phyloP scores from a whole-genome alignment of 2,888 invertebrate species.

The Ichneumon xanthorius region DNA sequence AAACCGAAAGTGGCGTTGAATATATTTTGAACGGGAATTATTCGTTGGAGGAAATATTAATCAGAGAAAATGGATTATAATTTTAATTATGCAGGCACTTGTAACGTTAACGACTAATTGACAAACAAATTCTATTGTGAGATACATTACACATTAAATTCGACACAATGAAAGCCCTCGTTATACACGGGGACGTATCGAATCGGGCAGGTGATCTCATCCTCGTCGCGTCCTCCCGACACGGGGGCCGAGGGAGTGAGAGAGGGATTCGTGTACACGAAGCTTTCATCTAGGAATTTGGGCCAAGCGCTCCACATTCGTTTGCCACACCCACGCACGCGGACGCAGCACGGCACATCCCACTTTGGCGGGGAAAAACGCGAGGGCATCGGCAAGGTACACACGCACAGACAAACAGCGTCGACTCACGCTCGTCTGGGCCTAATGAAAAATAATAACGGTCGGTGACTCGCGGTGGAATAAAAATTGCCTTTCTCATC shows the following conservation, averaged over 20 bases:
- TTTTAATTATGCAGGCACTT: too few species aligned
- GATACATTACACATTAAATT: background rate
- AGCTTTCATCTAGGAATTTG: slow-evolving; percentile 41
- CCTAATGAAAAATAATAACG: slow-evolving; percentile 19
- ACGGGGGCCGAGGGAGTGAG: background rate
- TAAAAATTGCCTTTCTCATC: slow-evolving; percentile 20
- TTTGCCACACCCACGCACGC: slow-evolving; percentile 43
- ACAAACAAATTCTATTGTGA: background rate
- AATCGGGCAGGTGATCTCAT: slow-evolving; percentile 19
- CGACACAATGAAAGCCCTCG: slow-evolving; percentile 33
- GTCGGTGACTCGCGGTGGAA: slow-evolving; percentile 19
- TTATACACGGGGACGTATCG: background rate
- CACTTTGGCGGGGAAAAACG: slow-evolving; percentile 28
- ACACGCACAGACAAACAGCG: slow-evolving; percentile 14
- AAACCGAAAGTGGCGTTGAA: too few species aligned
- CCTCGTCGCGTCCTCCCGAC: background rate
- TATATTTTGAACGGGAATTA: too few species aligned
- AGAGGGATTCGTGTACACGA: slow-evolving; percentile 7
- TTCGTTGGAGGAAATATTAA: too few species aligned
- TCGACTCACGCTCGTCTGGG: slow-evolving; percentile 21
- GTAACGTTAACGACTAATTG: too few species aligned
- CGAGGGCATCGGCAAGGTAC: background rate
- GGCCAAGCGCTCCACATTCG: slow-evolving; percentile 20
- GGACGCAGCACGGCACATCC: slow-evolving; percentile 22
- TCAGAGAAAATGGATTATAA: too few species aligned